phyloP scores from a whole-genome alignment of 2,888 invertebrate genomes.

The Mamestra brassicae region DNA sequence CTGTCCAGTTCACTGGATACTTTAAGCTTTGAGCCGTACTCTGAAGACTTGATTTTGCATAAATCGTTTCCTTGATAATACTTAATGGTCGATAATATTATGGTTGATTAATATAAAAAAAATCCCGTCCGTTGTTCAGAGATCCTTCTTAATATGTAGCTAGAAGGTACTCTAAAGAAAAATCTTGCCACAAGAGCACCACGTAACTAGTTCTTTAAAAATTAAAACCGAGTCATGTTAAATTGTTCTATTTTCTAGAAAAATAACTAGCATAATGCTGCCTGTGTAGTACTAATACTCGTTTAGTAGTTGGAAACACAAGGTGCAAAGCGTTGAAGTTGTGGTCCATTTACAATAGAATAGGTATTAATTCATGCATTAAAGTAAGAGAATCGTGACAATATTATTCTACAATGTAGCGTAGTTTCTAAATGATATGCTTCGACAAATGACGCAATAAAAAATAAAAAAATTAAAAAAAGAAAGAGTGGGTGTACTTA shows the following conservation, averaged over 20 bases:
- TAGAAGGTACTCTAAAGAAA: not conserved
- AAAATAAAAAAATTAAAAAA: no score
- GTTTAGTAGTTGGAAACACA: not conserved
- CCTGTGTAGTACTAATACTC: not conserved
- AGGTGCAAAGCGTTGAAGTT: not conserved
- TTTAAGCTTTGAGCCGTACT: no score
- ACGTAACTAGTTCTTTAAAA: not conserved
- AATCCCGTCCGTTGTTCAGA: no score
- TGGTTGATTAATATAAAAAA: no score
- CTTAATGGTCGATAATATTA: no score
- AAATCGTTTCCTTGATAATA: no score
- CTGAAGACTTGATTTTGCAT: no score
- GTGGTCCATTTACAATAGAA: not conserved
- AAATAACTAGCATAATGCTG: not conserved
- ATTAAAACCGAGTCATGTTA: not conserved
- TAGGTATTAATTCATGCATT: no score
- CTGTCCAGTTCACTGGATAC: no score
- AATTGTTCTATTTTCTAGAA: constrained; percentile 2
- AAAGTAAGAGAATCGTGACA: no score
- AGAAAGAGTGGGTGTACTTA: no score
- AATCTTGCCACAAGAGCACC: not conserved
- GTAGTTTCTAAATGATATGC: not conserved
- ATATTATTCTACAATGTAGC: not conserved
- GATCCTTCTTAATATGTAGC: no score
- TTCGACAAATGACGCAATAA: not conserved